Evolutionary conservation across 2,113 vertebrate species (phyloP).

Genomic region (Bagarius yarrelli): DNA sequence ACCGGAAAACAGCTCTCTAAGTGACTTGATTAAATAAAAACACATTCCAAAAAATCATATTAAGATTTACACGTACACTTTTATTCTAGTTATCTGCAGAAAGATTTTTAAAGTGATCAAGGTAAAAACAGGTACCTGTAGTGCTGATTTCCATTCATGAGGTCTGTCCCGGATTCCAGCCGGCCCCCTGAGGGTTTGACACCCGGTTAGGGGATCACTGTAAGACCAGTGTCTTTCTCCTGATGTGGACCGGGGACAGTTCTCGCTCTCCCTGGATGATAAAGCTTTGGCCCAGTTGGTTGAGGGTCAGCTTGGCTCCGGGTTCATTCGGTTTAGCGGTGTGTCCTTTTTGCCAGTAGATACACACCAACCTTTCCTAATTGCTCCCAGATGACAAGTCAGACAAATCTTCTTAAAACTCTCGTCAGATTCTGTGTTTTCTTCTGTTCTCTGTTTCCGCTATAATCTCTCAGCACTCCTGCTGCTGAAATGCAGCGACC

Average conservation of each 20-base stretch:
- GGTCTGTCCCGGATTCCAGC: constrained; percentile 76
- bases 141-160: constrained; percentile 99
- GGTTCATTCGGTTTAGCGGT: constrained; percentile 47
- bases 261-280: constrained; percentile 10
- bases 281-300: constrained; percentile 43
- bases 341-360: constrained; percentile 22
- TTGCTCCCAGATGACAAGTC: constrained; percentile 35
- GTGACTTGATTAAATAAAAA: too few species aligned
- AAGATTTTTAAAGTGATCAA: neutral
- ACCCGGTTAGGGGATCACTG: neutral
- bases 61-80: too few species aligned
- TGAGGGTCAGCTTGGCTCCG: constrained; percentile 53
- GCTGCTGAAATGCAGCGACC: neutral
- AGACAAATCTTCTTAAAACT: constrained; percentile 21
- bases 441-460: neutral
- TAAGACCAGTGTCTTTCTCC: neutral
- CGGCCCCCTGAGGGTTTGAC: constrained; percentile 60
- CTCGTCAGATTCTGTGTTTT: constrained; percentile 16
- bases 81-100: neutral
- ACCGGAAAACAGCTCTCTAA: neutral
- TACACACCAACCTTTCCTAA: constrained; percentile 3
- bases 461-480: neutral
- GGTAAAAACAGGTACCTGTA: constrained; percentile 75
- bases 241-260: neutral
- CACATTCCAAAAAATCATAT: too few species aligned